A percentile compares a stretch with the other conserved stretches of the same genome.
phyloP scores from a whole-genome alignment of 1,140 invertebrate genomes.

The Micrasema longulum region DNA sequence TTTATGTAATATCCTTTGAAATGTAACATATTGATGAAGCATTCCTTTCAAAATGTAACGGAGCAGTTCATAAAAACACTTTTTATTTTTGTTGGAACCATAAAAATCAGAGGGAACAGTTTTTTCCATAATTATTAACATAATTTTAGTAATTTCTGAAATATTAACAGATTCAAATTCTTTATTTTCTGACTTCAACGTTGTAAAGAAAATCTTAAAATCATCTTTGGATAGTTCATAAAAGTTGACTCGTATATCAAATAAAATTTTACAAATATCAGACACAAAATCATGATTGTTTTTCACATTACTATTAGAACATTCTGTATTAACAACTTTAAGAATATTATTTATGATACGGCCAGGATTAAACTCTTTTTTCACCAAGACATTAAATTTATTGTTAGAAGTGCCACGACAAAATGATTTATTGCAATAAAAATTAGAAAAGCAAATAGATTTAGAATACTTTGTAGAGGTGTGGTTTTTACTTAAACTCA shows the following conservation, averaged over 20 bases:
- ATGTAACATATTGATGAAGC: constrained; percentile 60
- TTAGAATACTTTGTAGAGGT: constrained; percentile 6
- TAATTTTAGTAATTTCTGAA: constrained; percentile 24
- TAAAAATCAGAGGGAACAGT: constrained; percentile 59
- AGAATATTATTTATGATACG: constrained; percentile 42
- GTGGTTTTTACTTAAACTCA: constrained; percentile 8
- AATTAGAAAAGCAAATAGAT: constrained; percentile 46
- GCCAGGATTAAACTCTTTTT: constrained; percentile 13
- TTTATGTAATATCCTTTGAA: constrained; percentile 55
- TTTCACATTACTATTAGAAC: constrained; percentile 1
- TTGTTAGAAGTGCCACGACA: constrained; percentile 41
- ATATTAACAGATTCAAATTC: constrained; percentile 6
- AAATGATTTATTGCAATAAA: constrained; percentile 48
- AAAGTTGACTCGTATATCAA: constrained; percentile 36
- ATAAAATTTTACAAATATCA: constrained; percentile 4
- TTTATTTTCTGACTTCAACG: constrained; percentile 22
- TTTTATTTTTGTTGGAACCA: constrained; percentile 60
- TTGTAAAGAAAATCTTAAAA: constrained; percentile 38
- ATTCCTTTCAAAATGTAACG: constrained; percentile 60
- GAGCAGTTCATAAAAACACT: constrained; percentile 60
- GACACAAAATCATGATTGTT: constrained; percentile 10
- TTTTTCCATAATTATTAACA: constrained; percentile 54
- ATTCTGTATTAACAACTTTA: background rate
- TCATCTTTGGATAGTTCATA: constrained; percentile 36
- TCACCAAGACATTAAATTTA: constrained; percentile 47